Evolutionary conservation across 64 coral and sea anemone genomes (phyloP), one percentile per base, ranked within the genome.

Genomic region (Trachythela sp.): DNA sequence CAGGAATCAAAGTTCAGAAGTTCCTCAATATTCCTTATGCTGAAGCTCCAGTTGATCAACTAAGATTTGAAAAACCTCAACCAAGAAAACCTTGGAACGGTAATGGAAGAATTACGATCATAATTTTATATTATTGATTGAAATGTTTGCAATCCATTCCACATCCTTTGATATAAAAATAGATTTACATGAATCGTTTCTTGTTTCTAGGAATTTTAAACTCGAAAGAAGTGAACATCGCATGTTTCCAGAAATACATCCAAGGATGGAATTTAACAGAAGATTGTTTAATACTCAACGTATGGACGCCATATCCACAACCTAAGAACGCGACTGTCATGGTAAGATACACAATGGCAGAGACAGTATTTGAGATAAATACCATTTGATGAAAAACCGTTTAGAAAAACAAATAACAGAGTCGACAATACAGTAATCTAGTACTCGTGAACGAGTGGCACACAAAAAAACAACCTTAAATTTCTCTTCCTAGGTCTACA

Each of bases 401-500:
- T n/a, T n/a, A n/a, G n/a, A n/a, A n/a, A n/a, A n/a, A n/a, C n/a
- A n/a, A n/a, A n/a, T n/a, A n/a, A n/a, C n/a, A n/a, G n/a, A n/a
- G n/a, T n/a, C n/a, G n/a, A n/a, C n/a, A n/a, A 64, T 5, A 26
- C 7, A 64, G 26, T 0, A 64, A 9, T 64, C 22, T 64, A n/a
- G n/a, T 64, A n/a, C n/a, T n/a, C n/a, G n/a, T n/a, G n/a, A n/a
- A n/a, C n/a, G n/a, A n/a, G n/a, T 20, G 49, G 49, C 22, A 15
- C 49, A 52, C 49, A 52, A 52, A 15, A 52, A 20, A 15, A 52
- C 1, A 20, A 52, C 1, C 22, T 11, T 11, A 64, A 7, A 18
- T 5, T 18, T 27, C 0, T 80, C 35, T 80, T 36, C 31, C 35
- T 34, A 80, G 90, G 34, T 92, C 36, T 92, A 87, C 68, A 92